Percentiles rank a stretch among this genome's conserved stretches.
Conservation (phyloP, 2,797 vertebrate genomes). For the Rhabdomys pumilio region DNA sequence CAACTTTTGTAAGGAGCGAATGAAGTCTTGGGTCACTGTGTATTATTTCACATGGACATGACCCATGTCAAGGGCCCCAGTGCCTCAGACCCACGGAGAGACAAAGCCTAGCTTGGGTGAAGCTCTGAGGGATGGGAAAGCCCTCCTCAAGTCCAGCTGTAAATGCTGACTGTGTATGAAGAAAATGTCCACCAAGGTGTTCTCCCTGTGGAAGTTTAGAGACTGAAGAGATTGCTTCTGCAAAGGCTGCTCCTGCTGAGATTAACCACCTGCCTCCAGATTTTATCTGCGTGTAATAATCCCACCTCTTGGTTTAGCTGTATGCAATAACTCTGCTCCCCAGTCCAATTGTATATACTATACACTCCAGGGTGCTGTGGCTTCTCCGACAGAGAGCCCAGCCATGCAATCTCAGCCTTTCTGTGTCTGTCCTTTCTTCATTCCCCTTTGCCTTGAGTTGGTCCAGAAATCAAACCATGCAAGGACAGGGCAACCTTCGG, state of each 20-base stretch:
- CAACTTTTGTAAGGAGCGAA: neutral
- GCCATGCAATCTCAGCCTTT: neutral
- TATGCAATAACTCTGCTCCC: no score
- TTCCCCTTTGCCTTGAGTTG: neutral
- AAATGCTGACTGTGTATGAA: neutral
- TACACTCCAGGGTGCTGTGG: neutral
- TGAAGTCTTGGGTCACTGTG: neutral
- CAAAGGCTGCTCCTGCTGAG: neutral
- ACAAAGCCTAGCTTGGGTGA: neutral
- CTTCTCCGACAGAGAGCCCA: neutral
- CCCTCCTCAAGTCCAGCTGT: neutral
- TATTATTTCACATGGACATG: neutral
- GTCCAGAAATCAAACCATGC: neutral
- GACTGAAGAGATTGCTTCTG: neutral
- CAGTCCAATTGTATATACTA: neutral
- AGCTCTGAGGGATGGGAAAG: neutral
- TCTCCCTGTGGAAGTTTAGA: neutral
- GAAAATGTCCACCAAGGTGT: neutral
- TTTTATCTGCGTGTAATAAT: neutral
- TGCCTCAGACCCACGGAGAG: neutral
- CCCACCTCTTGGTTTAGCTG: neutral
- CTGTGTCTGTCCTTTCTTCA: neutral
- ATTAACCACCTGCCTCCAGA: neutral
- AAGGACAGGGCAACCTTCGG: neutral
- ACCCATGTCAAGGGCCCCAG: neutral